Evolutionary conservation across 2,888 invertebrate genomes (phyloP).

Genomic region (Cordilura impudica): DNA sequence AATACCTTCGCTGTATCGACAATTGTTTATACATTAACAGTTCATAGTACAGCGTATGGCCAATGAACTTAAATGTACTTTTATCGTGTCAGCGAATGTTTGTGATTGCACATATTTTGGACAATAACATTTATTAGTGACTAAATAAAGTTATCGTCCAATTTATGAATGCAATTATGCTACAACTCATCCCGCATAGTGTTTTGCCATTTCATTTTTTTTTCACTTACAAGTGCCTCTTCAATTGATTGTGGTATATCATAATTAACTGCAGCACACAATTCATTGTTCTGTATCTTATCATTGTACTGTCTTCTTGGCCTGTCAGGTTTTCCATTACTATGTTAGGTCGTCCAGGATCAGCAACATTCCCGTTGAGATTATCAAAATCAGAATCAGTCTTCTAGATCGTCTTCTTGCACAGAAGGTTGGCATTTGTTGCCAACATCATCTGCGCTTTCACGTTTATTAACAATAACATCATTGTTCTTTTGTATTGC

Average conservation of each 20-base stretch:
- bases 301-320: not conserved
- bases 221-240: not conserved
- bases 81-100: too few relatives aligned
- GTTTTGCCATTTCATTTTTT: not conserved
- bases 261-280: not conserved
- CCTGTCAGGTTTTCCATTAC: not conserved
- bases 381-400: not conserved
- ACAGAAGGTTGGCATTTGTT: not conserved
- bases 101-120: too few relatives aligned
- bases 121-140: too few relatives aligned
- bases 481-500: not conserved
- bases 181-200: not conserved
- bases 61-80: too few relatives aligned
- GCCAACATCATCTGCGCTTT: too few relatives aligned
- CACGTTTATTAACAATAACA: not conserved
- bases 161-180: too few relatives aligned
- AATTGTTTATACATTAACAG: too few relatives aligned
- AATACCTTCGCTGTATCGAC: too few relatives aligned
- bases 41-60: too few relatives aligned
- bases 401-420: not conserved
- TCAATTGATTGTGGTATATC: conserved; percentile 1
- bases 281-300: too few relatives aligned
- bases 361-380: not conserved
- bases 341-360: conserved; percentile 7
- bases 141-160: too few relatives aligned